phyloP scores from a whole-genome alignment of 2,797 vertebrate genomes.

The Cottoperca gobio region DNA sequence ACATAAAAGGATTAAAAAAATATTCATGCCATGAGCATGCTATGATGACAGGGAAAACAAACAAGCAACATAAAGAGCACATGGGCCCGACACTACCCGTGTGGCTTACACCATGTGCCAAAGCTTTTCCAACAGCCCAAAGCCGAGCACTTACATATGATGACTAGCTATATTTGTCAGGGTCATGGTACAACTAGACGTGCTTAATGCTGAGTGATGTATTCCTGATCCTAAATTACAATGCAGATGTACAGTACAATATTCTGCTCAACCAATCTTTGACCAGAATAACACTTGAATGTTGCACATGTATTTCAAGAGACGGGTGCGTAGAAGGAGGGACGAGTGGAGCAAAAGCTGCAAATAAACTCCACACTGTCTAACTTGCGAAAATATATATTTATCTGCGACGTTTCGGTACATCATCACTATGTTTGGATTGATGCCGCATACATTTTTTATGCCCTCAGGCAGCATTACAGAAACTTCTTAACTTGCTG shows the following conservation, averaged over 20 bases:
- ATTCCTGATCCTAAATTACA: background rate
- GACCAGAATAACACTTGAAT: no score
- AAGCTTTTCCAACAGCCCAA: conserved; percentile 2
- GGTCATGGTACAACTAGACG: background rate
- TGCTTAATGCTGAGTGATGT: background rate
- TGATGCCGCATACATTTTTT: no score
- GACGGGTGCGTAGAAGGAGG: no score
- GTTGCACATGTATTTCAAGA: no score
- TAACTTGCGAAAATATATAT: no score
- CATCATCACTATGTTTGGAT: no score
- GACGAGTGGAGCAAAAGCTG: no score
- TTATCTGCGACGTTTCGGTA: no score
- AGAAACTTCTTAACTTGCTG: no score
- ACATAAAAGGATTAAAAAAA: conserved; percentile 59
- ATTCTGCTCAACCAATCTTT: background rate
- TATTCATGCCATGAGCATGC: conserved; percentile 43
- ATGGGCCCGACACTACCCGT: background rate
- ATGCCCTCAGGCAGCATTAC: no score
- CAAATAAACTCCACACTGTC: no score
- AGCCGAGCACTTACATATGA: conserved; percentile 6
- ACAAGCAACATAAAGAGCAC: conserved; percentile 18
- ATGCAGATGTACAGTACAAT: background rate
- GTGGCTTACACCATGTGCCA: conserved; percentile 16
- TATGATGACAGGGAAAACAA: conserved; percentile 41
- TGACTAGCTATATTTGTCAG: conserved; percentile 22